Evolutionary conservation across 1,140 invertebrate genomes (phyloP), one percentile per base, ranked within the genome.

Genomic region (Drosophila rufa): DNA sequence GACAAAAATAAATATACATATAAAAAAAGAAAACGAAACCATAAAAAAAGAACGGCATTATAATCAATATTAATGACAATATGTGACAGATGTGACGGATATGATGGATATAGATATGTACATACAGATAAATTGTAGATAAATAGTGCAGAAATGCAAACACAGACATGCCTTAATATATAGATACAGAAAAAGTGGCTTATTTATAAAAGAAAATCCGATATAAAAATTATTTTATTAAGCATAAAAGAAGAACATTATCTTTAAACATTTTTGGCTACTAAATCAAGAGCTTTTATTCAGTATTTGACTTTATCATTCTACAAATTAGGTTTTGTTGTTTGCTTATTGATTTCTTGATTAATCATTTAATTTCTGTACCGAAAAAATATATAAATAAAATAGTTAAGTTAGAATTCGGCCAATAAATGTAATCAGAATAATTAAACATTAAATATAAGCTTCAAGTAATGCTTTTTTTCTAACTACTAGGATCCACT

Each of bases 51-150:
- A 79, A 71, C 38, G 66, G 73, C 58, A 79, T 71, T 56, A 70
- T 62, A 78, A 89, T 83, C 69, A 87, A 79, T 81, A 89, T 89
- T 80, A 79, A 84, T 84, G 61, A 89, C 57, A 80, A 66, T 60
- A 60, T 82, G 82, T 66, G 61, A 81, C 51, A 66, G 60, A 69
- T 81, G 80, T 68, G 55, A 51, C 68, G 48, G 17, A 65, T 15
- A 59, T 25, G 56, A 53, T 47, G 30, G 56, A 46, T 43, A 57
- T 60, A 55, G 46, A 42, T 43, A n/a, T 42, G 15, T 42, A 46
- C 45, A 30, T 19, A 36, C 33, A 36, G 33, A 36, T 46, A 27
- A 9, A 55, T 3, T 12, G 57, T 56, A 42, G 50, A 48, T 69
- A 57, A 57, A 51, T 22, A 38, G n/a, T 60, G 67, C 51, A 62